phyloP scores from a whole-genome alignment of 2,888 invertebrate genomes.

The Oxyteleia sp. region DNA sequence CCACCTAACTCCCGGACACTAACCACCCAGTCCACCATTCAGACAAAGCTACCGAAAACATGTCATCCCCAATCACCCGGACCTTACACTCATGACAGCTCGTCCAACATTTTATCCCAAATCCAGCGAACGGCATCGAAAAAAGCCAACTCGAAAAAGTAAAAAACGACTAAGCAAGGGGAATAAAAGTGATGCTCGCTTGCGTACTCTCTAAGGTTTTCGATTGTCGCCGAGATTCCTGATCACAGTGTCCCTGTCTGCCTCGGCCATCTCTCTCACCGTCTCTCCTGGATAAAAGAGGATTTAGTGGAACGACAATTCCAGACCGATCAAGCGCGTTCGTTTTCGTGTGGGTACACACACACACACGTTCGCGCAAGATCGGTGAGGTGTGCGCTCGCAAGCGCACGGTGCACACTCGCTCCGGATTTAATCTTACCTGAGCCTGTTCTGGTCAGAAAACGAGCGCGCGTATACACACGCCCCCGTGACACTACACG shows the following conservation, averaged over 20 bases:
- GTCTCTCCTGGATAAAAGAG: conserved; percentile 71
- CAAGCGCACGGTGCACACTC: conserved; percentile 67
- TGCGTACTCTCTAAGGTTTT: conserved; percentile 54
- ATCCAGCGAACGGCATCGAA: conserved; percentile 42
- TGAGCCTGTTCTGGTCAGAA: conserved; percentile 71
- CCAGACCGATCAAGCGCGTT: conserved; percentile 68
- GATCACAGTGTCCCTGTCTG: conserved; percentile 71
- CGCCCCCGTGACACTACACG: too few relatives aligned
- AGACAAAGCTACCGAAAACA: conserved; percentile 61
- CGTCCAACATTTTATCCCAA: conserved; percentile 35
- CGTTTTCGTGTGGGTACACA: conserved; percentile 56
- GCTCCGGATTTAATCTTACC: conserved; percentile 78
- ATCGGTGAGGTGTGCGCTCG: conserved; percentile 15
- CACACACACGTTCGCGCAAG: too few relatives aligned
- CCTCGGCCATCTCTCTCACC: conserved; percentile 49
- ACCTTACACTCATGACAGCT: conserved; percentile 42
- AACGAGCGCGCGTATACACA: conserved; percentile 74
- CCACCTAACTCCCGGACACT: conserved; percentile 23
- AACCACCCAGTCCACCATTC: conserved; percentile 23
- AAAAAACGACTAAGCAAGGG: conserved; percentile 45
- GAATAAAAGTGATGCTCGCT: conserved; percentile 63
- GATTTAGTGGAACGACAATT: conserved; percentile 76
- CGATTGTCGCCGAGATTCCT: conserved; percentile 75
- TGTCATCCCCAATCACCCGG: conserved; percentile 54
- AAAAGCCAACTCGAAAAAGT: conserved; percentile 35